These are phyloP conservation scores for Lamproptera curius DNA, from an alignment of 2,888 invertebrate species.

Conservation along the genomic window DNA sequence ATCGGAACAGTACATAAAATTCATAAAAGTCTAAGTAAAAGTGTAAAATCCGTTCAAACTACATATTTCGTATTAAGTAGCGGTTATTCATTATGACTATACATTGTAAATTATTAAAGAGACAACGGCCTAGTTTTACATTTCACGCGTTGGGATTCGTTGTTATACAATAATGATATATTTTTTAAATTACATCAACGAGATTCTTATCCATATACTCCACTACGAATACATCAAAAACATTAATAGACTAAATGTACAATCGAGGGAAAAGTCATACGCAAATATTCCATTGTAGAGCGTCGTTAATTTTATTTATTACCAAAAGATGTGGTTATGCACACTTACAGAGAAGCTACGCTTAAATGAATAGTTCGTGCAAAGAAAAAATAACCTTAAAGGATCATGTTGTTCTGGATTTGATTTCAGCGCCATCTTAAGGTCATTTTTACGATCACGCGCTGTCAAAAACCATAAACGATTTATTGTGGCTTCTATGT, in stretches of 20 bases:
- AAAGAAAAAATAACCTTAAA: neutral
- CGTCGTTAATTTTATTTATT: neutral
- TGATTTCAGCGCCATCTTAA: neutral
- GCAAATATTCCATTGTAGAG: neutral
- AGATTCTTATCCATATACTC: conserved; percentile 26
- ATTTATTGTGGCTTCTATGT: too few relatives aligned
- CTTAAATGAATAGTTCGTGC: neutral
- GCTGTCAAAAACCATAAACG: neutral
- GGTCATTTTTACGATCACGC: neutral
- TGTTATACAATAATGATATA: conserved; percentile 29
- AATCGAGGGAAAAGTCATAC: conserved; percentile 21
- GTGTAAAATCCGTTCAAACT: conserved; percentile 5
- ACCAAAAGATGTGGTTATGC: neutral
- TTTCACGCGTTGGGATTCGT: conserved; percentile 34
- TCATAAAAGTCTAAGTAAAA: conserved; percentile 12
- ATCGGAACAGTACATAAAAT: conserved; percentile 18
- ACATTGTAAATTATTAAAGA: conserved; percentile 7
- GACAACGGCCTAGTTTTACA: conserved; percentile 19
- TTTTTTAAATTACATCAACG: conserved; percentile 22
- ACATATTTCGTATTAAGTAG: conserved; percentile 10
- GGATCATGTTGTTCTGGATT: neutral
- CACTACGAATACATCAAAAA: conserved; percentile 27
- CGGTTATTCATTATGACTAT: conserved; percentile 13
- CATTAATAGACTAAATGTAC: conserved; percentile 22
- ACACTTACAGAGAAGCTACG: neutral